Base-by-base conservation (phyloP, 2,888 invertebrate genomes). In the Acronicta leporina region DNA sequence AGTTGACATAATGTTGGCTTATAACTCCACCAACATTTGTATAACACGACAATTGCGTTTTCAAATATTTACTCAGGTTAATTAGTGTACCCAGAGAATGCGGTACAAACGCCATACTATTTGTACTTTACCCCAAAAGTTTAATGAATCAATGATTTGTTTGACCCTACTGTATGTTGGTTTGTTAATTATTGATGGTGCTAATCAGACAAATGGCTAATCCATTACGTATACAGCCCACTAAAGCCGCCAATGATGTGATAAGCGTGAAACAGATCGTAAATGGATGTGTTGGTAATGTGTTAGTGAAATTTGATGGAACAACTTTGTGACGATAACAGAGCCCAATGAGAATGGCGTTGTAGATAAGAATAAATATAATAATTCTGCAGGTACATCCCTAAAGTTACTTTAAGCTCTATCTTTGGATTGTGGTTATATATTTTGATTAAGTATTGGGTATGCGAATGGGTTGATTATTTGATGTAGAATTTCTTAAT, bases 181-280 rank as follows among this genome's bases (percentile, higher is more conserved):
- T 81, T 85, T 85, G 86, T 92, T 92, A 92, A 91, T 92, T 93
- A 93, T 94, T 91, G 89, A 92, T 88, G 88, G 84, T 85, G 85
- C 87, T 92, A 92, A 94, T 93, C 92, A 93, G 88, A 92, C 91
- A 92, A 93, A 94, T 92, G 90, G 91, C 85, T 93, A 92, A 93
- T 92, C 92, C 92, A 94, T 93, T 93, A 91, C 78, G 83, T 86
- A 82, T 81, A 88, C 83, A 83, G 84, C 80, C 77, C 81, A 86
- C 81, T 84, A 81, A 78, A 81, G 79, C 77, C 75, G 69, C 68
- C 71, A 80, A 79, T 80, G 77, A 82, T 83, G 82, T 85, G 87
- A 83, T 83, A 86, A 82, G 72, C 65, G 67, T 79, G 79, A 82
- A 84, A 84, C 87, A 84, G 82, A 69, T 81, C 75, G 82, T 73